Conservation (phyloP, 2,888 invertebrate genomes). For the Ichneumoninae sp. region DNA sequence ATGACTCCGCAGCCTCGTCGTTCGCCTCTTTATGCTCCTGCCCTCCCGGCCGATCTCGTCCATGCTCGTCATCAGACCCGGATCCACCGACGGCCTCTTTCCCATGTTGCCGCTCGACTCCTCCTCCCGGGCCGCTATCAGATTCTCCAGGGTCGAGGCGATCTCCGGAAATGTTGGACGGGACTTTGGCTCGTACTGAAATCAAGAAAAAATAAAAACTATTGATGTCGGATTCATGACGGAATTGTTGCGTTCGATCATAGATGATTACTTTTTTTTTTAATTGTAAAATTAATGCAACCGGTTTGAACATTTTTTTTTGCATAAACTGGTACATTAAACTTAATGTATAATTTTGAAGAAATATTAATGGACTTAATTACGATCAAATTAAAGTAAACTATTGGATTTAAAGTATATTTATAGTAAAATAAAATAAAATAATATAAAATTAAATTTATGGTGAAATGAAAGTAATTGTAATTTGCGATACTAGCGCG, state of each 20-base stretch:
- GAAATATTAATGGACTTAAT: too few relatives aligned
- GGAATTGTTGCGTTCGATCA: not conserved
- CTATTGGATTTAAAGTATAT: too few relatives aligned
- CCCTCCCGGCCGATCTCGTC: conserved; percentile 79
- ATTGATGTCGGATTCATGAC: not conserved
- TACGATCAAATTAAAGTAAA: too few relatives aligned
- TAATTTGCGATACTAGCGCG: too few relatives aligned
- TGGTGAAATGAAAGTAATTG: too few relatives aligned
- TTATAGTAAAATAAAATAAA: too few relatives aligned
- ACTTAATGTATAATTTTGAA: too few relatives aligned
- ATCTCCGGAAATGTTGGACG: conserved; percentile 95
- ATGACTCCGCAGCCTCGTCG: conserved; percentile 78
- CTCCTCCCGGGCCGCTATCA: conserved; percentile 84
- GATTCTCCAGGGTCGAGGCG: conserved; percentile 86
- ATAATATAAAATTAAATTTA: too few relatives aligned
- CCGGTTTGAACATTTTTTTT: too few relatives aligned
- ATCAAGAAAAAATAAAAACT: conserved; percentile 61
- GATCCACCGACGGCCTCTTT: conserved; percentile 79
- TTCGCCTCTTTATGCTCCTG: conserved; percentile 73
- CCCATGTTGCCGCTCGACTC: conserved; percentile 73
- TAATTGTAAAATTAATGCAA: too few relatives aligned
- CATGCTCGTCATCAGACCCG: conserved; percentile 79
- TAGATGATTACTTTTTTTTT: too few relatives aligned
- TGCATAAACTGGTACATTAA: too few relatives aligned
- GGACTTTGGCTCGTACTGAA: conserved; percentile 94